Conservation (phyloP, 2,888 invertebrate species). For the Mythimna pallens region DNA sequence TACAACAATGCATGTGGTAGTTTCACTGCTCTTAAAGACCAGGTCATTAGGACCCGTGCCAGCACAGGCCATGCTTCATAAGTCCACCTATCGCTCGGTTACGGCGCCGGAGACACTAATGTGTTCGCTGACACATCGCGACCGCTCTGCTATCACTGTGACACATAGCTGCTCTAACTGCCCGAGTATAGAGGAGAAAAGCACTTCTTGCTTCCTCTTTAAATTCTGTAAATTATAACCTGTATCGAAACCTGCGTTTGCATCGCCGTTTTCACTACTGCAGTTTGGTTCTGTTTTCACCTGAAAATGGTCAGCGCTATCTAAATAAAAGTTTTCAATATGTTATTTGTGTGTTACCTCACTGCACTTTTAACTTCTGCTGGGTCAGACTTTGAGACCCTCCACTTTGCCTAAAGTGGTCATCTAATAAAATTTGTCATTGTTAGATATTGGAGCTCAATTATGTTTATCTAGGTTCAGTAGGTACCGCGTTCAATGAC, state of each 20-base stretch:
- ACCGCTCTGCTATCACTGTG: slow-evolving; percentile 36
- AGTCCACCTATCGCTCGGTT: slow-evolving; percentile 43
- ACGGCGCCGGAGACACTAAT: slow-evolving; percentile 55
- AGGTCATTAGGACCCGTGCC: slow-evolving; percentile 59
- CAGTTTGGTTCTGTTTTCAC: slow-evolving; percentile 1
- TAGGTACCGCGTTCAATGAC: neutral
- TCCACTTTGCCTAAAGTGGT: too few species aligned
- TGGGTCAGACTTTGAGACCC: too few species aligned
- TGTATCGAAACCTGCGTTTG: neutral
- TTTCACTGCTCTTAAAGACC: slow-evolving; percentile 7
- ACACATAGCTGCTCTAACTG: slow-evolving; percentile 32
- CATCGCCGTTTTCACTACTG: too few species aligned
- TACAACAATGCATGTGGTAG: slow-evolving; percentile 5
- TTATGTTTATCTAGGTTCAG: neutral
- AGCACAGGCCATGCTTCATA: slow-evolving; percentile 48
- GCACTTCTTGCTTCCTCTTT: neutral
- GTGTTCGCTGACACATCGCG: slow-evolving; percentile 52
- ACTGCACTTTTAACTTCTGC: too few species aligned
- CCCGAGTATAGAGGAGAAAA: neutral
- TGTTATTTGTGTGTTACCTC: neutral
- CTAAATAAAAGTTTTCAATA: neutral
- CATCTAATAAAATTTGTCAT: neutral
- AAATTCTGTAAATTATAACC: neutral
- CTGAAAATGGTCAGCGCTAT: neutral
- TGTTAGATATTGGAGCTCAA: neutral